phyloP scores from a whole-genome alignment of 2,888 invertebrate genomes.

The Dasysyrphus tricinctus region DNA sequence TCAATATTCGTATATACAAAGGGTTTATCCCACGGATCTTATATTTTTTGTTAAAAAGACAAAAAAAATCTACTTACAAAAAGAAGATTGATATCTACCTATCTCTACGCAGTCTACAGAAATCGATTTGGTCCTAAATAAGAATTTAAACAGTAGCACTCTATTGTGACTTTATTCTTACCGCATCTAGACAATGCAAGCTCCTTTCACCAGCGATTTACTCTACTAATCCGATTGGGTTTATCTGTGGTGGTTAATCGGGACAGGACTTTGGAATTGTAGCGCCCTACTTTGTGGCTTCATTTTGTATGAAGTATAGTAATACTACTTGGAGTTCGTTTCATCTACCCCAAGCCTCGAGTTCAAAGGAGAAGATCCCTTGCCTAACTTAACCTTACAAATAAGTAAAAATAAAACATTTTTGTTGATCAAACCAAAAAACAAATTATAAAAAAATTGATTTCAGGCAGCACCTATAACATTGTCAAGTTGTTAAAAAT shows the following conservation, averaged over 20 bases:
- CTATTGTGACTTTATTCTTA: conserved; percentile 40
- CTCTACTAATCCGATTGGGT: conserved; percentile 65
- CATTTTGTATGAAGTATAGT: no score
- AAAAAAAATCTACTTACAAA: not conserved
- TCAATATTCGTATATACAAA: no score
- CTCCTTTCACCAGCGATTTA: conserved; percentile 33
- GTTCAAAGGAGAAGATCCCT: no score
- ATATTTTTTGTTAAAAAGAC: not conserved
- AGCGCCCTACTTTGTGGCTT: not conserved
- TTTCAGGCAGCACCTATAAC: no score
- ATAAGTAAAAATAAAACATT: no score
- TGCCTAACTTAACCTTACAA: no score
- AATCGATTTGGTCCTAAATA: conserved; percentile 52
- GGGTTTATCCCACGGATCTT: conserved; percentile 10
- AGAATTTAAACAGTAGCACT: conserved; percentile 58
- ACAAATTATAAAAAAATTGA: no score
- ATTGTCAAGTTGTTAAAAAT: no score
- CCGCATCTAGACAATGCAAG: conserved; percentile 37
- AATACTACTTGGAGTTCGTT: no score
- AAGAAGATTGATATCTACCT: not conserved
- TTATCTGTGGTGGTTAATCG: conserved; percentile 29
- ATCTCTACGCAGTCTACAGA: not conserved
- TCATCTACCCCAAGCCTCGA: not conserved
- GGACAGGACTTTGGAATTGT: not conserved
- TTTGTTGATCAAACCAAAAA: no score